phyloP scores from a whole-genome alignment of 2,797 vertebrate species.

The Triplophysa bombifrons region DNA sequence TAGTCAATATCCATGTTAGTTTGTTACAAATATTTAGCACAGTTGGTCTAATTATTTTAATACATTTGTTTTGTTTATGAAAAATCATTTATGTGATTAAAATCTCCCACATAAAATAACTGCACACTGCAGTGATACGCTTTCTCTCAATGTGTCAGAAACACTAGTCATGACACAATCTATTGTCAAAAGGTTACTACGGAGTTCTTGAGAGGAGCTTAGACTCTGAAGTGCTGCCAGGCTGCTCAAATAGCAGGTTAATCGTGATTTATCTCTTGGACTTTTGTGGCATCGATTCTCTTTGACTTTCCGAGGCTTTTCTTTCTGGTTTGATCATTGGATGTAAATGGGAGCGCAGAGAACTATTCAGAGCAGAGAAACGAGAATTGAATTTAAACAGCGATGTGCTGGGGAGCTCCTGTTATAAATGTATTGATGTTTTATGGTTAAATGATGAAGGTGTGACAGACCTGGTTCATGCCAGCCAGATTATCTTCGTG shows the following conservation, averaged over 20 bases:
- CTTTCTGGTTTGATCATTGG: slow-evolving; percentile 32
- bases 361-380: slow-evolving; percentile 7
- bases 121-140: background rate
- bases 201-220: slow-evolving; percentile 27
- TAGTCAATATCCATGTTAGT: slow-evolving; percentile 7
- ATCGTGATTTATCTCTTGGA: slow-evolving; percentile 44
- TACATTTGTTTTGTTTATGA: too few species aligned
- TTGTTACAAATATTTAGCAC: background rate
- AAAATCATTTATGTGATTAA: background rate
- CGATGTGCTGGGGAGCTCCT: background rate
- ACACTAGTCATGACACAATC: slow-evolving; percentile 4
- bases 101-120: background rate
- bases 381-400: slow-evolving; percentile 8
- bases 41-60: background rate
- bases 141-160: slow-evolving; percentile 10
- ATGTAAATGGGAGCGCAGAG: slow-evolving; percentile 15
- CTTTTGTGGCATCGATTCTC: slow-evolving; percentile 29
- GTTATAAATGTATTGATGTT: slow-evolving; percentile 1
- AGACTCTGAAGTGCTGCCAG: slow-evolving; percentile 12
- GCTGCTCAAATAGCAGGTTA: slow-evolving; percentile 40
- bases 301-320: slow-evolving; percentile 30
- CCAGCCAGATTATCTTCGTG: background rate
- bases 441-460: slow-evolving; percentile 1
- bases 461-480: background rate
- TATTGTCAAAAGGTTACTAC: slow-evolving; percentile 30